These are phyloP conservation scores for Dascyllus trimaculatus DNA, from an alignment of 2,113 vertebrate genomes.

Conservation along the genomic window DNA sequence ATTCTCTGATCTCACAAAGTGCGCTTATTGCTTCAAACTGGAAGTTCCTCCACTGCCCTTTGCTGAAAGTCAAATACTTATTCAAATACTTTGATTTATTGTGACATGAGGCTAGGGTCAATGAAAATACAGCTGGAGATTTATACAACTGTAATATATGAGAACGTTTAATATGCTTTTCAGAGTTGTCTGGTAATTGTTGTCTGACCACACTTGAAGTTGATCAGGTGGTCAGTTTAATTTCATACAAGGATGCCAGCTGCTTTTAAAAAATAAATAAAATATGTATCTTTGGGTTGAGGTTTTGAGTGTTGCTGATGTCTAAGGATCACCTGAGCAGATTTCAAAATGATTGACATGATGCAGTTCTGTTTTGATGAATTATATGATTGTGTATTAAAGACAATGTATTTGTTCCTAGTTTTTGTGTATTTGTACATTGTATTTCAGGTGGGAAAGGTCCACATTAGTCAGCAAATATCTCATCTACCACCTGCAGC, in stretches of 20 bases:
- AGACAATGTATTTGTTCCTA: slow-evolving; percentile 2
- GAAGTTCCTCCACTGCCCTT: not conserved
- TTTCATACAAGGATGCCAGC: not conserved
- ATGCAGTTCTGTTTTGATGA: not conserved
- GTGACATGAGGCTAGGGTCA: not conserved
- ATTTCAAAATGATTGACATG: not conserved
- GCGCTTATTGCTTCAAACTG: not conserved
- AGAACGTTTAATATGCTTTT: not conserved
- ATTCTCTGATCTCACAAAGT: not conserved
- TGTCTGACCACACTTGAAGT: not conserved
- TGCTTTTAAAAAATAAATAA: not conserved
- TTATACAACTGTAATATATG: not conserved
- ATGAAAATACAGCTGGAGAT: not conserved
- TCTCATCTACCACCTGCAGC: too few relatives aligned
- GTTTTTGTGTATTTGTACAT: not conserved
- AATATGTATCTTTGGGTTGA: not conserved
- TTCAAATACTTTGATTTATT: not conserved
- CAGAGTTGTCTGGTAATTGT: too few relatives aligned
- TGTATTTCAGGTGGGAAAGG: not conserved
- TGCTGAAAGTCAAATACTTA: not conserved
- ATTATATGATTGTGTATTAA: slow-evolving; percentile 37
- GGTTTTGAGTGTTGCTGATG: slow-evolving; percentile 3
- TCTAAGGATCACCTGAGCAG: not conserved
- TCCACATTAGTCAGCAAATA: not conserved
- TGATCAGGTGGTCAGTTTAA: not conserved